Conservation (phyloP, 2,113 vertebrate species). For the Hydropotes inermis region DNA sequence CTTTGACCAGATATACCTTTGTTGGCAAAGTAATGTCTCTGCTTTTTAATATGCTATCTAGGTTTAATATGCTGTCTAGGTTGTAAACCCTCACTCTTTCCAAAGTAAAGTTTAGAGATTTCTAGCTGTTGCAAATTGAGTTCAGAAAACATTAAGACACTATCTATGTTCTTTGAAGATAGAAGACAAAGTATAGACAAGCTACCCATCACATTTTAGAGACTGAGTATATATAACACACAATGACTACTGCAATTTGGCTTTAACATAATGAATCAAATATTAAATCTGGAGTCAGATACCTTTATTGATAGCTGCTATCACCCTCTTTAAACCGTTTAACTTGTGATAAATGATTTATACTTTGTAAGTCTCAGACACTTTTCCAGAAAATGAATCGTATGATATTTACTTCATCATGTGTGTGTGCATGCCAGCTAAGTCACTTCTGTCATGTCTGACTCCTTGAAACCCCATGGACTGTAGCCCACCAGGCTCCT, state of each 20-base stretch:
- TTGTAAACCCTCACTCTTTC: neutral
- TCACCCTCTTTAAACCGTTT: neutral
- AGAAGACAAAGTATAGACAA: neutral
- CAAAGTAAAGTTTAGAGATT: neutral
- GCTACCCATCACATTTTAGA: neutral
- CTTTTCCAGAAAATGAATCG: neutral
- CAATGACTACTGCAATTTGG: neutral
- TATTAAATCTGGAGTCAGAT: neutral
- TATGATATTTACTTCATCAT: neutral
- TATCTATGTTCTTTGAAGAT: fast-evolving
- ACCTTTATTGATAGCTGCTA: neutral
- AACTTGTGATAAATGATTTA: neutral
- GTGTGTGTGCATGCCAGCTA: neutral
- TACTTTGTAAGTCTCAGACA: neutral
- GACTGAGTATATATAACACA: neutral
- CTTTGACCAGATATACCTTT: neutral
- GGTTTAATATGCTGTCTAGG: neutral
- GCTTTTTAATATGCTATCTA: neutral
- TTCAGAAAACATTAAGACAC: neutral
- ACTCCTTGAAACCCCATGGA: neutral
- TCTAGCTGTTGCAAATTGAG: neutral
- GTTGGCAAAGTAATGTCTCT: neutral
- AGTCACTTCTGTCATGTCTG: neutral
- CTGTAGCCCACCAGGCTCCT: neutral
- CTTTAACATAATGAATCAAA: neutral